phyloP scores from a whole-genome alignment of 2,888 invertebrate species.

The Carabus problematicus region DNA sequence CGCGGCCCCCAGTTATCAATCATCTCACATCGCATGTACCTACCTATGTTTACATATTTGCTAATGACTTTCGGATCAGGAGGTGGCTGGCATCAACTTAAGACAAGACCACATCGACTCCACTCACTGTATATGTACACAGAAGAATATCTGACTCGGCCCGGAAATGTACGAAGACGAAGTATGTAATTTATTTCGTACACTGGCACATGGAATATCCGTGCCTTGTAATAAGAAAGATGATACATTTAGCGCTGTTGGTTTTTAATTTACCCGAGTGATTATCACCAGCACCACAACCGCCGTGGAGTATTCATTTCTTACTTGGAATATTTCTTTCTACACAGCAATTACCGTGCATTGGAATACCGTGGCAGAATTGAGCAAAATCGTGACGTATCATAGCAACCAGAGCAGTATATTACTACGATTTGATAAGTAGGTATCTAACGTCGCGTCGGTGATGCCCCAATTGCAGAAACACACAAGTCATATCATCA shows the following conservation, averaged over 20 bases:
- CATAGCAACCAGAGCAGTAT: no score
- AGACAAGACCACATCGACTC: constrained; percentile 18
- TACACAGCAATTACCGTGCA: no score
- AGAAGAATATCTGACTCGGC: background rate
- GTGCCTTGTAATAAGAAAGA: constrained; percentile 38
- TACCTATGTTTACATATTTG: constrained; percentile 2
- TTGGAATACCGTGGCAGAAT: no score
- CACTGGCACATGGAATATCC: constrained; percentile 2
- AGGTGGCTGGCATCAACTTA: background rate
- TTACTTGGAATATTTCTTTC: constrained; percentile 38
- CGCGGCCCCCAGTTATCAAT: no score
- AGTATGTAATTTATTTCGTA: constrained; percentile 24
- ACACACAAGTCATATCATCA: no score
- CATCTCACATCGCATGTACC: no score
- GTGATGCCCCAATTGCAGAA: no score
- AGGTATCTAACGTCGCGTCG: no score
- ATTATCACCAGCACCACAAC: no score
- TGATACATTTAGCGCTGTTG: constrained; percentile 40
- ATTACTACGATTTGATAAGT: no score
- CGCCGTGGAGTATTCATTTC: constrained; percentile 39
- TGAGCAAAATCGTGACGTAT: no score
- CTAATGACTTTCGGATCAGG: constrained; percentile 41
- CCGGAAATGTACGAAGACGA: constrained; percentile 33
- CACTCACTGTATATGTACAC: no score
- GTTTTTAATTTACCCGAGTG: constrained; percentile 42